phyloP scores from a whole-genome alignment of 2,888 invertebrate genomes.

The Phanerotoma sp. region DNA sequence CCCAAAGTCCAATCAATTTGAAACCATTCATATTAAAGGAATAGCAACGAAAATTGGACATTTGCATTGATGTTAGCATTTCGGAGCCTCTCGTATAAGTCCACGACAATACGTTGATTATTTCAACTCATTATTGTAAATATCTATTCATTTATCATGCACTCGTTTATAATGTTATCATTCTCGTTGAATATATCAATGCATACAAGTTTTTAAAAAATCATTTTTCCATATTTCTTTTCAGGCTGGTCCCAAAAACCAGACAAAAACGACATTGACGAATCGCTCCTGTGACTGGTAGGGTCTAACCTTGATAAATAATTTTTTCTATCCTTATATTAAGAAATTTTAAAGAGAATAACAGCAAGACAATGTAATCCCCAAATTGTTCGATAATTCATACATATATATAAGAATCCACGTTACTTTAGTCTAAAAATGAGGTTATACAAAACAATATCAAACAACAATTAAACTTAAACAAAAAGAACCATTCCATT shows the following conservation, averaged over 20 bases:
- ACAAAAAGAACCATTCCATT: no score
- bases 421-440: no score
- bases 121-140: no score
- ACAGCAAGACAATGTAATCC: no score
- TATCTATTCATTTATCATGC: conserved; percentile 11
- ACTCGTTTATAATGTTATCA: conserved; percentile 28
- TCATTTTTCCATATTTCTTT: not conserved
- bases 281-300: conserved; percentile 50
- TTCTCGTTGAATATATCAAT: no score
- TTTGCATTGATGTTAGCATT: conserved; percentile 57
- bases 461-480: no score
- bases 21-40: conserved; percentile 41
- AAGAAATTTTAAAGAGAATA: no score
- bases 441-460: no score
- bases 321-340: no score
- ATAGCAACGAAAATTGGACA: conserved; percentile 55
- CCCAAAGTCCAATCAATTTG: conserved; percentile 55
- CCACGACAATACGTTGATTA: conserved; percentile 1
- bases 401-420: no score
- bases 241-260: conserved; percentile 37
- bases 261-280: conserved; percentile 51
- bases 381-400: no score
- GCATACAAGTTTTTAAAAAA: no score
- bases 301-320: conserved; percentile 34
- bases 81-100: conserved; percentile 40